A percentile compares a stretch with the other conserved stretches of the same genome.
Conservation (phyloP, 2,797 vertebrate genomes). For the Anguilla megastoma region DNA sequence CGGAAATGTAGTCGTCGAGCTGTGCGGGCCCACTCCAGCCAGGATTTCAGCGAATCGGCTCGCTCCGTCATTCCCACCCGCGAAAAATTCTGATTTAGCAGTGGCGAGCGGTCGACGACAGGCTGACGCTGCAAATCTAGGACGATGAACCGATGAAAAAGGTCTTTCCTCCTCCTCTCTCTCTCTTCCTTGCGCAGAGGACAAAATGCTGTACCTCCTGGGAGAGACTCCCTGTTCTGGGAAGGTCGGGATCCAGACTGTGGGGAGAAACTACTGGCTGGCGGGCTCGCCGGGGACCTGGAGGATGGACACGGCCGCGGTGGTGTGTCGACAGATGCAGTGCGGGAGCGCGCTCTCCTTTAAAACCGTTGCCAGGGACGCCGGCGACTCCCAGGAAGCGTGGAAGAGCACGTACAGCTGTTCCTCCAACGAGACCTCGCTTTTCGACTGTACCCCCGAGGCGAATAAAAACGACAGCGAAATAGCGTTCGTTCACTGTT, state of each 20-base stretch:
- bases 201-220: constrained; percentile 32
- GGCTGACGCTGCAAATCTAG: not conserved
- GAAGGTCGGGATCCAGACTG: constrained; percentile 30
- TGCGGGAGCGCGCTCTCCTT: fast-evolving
- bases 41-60: too few species aligned
- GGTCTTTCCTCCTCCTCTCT: not conserved
- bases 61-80: too few species aligned
- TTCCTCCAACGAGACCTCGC: not conserved
- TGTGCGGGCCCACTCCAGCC: not conserved
- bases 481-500: constrained; percentile 47
- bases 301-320: constrained; percentile 15
- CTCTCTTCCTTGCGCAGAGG: constrained; percentile 25
- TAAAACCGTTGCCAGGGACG: too few species aligned
- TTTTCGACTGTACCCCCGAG: constrained; percentile 39
- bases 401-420: constrained; percentile 26
- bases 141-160: not conserved
- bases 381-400: fast-evolving
- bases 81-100: too few species aligned
- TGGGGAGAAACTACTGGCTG: not conserved
- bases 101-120: not conserved
- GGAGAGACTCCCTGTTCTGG: constrained; percentile 53
- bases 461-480: fast-evolving
- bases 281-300: not conserved
- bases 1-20: not conserved
- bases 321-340: constrained; percentile 49